phyloP scores from a whole-genome alignment of 2,113 vertebrate genomes.

The Oplegnathus fasciatus region DNA sequence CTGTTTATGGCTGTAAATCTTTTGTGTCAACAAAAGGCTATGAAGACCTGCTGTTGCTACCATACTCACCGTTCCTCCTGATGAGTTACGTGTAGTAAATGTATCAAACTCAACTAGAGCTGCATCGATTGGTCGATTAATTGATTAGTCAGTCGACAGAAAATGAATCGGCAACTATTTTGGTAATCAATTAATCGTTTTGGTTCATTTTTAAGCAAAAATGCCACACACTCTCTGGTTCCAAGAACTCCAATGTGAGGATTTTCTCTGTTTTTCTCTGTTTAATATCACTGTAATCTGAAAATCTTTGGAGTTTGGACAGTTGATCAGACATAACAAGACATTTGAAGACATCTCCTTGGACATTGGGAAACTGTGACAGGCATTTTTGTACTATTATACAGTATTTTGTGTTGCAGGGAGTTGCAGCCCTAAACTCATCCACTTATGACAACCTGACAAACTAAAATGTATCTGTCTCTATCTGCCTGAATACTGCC shows the following conservation, averaged over 20 bases:
- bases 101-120: not conserved
- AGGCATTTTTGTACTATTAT: not conserved
- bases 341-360: not conserved
- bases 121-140: not conserved
- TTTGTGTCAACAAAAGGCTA: conserved; percentile 43
- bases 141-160: not conserved
- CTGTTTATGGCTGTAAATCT: conserved; percentile 28
- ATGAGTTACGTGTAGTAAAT: not conserved
- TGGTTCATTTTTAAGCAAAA: not conserved
- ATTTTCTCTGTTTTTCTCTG: not conserved
- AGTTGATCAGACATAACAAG: not conserved
- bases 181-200: not conserved
- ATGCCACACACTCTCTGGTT: not conserved
- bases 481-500: not conserved
- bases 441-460: not conserved
- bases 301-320: not conserved
- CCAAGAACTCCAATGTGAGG: not conserved
- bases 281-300: not conserved
- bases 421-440: not conserved
- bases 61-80: not conserved
- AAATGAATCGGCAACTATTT: not conserved
- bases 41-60: conserved; percentile 7
- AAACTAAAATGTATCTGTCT: not conserved
- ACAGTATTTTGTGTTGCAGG: not conserved
- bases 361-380: not conserved